Conservation (phyloP, 2,797 vertebrate species). For the Acrocephalus scirpaceus region DNA sequence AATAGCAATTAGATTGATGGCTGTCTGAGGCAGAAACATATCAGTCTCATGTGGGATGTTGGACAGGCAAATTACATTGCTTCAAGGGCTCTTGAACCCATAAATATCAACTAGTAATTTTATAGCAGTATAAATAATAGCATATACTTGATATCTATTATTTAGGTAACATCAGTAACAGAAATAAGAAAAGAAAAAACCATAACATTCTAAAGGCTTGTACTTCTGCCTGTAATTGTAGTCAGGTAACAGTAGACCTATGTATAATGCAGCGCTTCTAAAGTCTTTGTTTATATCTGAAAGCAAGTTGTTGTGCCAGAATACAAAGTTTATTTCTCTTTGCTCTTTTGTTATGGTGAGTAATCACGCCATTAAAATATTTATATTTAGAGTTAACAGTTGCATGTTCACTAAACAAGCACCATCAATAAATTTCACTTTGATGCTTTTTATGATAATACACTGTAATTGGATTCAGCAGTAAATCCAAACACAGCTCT, state of each 20-base stretch:
- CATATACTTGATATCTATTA: not conserved
- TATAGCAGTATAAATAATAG: not conserved
- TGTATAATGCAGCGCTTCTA: not conserved
- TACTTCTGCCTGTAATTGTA: not conserved
- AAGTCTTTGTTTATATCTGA: not conserved
- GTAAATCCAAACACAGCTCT: conserved; percentile 73
- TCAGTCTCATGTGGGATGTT: not conserved
- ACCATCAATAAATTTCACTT: conserved; percentile 75
- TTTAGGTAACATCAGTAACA: not conserved
- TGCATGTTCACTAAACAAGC: conserved; percentile 64
- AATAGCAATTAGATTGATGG: not conserved
- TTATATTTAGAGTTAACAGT: conserved; percentile 74
- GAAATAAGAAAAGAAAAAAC: not conserved
- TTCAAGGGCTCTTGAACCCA: not conserved
- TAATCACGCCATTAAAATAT: conserved; percentile 67
- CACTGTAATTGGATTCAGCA: conserved; percentile 74
- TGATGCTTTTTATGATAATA: conserved; percentile 78
- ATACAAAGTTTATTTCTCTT: conserved; percentile 40
- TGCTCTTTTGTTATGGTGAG: conserved; percentile 49
- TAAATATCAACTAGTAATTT: not conserved
- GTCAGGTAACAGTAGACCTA: not conserved
- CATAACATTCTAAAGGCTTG: not conserved
- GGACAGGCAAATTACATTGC: not conserved
- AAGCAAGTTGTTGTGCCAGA: not conserved
- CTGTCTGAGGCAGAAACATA: not conserved